Evolutionary conservation across 1,140 invertebrate genomes (phyloP), one percentile per base, ranked within the genome.

Genomic region (Lanistes nyassanus): DNA sequence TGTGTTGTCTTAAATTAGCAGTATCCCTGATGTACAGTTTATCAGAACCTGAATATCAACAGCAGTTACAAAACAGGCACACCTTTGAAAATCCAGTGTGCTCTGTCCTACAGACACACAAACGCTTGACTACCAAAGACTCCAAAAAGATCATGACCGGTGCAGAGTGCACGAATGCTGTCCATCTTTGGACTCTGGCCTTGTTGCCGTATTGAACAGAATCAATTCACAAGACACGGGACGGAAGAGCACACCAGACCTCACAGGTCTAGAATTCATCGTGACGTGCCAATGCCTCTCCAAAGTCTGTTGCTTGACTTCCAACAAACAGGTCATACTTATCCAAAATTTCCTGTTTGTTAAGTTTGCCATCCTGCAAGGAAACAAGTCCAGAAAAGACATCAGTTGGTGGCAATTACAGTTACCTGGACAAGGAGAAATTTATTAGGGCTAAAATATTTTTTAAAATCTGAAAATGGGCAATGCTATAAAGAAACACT

Each of bases 281-380:
- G 86, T 99, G 98, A 82, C 96, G 92, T 0, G 93, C 92, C 5
- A 99, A 90, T 11, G 97, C 97, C 89, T 99, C 97, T 1, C 98
- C 98, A 89, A 99, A 99, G 90, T 99, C 98, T 0, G 98, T 99
- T 0, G 97, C 98, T 88, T 99, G 97, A 23, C 97, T 99, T 42
- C 98, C 97, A 0, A 99, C 98, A 89, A 99, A 99, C 2, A 98
- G 90, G 89, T 99, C 98, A 88, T 99, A 99, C 87, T 99, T 98
- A 53, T 94, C 93, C 0, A 99, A 87, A 69, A 99, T 94, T 91
- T 99, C 98, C 9, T 94, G 92, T 88, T 96, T 97, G 5, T 94
- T 95, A 9, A 99, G 90, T 86, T 94, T 93, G 78, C 95, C 93
- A 90, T 99, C 97, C 4, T 91, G 80, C 21, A 62, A 85, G 84